Conservation (phyloP, 2,797 vertebrate genomes). For the Channallabes apus region DNA sequence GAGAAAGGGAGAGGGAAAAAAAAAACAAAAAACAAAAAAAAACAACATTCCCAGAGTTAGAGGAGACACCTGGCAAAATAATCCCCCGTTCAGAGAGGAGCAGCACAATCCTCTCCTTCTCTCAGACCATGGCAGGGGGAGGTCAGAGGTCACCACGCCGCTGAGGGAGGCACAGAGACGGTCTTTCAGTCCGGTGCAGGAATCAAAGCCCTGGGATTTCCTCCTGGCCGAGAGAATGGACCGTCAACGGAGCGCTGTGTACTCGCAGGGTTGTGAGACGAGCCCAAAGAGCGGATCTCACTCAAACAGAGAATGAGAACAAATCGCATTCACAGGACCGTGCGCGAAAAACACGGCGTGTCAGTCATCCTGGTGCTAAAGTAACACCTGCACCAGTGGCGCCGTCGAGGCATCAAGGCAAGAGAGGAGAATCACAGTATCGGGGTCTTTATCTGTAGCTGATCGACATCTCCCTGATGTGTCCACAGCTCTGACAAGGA, state of each 20-base stretch:
- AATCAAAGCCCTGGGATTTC: slow-evolving; percentile 63
- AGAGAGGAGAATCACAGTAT: background rate
- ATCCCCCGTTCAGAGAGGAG: slow-evolving; percentile 37
- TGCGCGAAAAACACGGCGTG: background rate
- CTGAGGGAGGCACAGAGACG: slow-evolving; percentile 57
- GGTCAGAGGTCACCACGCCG: slow-evolving; percentile 50
- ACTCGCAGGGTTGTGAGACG: slow-evolving; percentile 45
- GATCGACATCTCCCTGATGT: slow-evolving; percentile 48
- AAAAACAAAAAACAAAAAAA: slow-evolving; percentile 40
- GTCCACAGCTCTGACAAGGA: slow-evolving; percentile 34
- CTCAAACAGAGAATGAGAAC: slow-evolving; percentile 3
- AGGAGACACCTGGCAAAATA: slow-evolving; percentile 77
- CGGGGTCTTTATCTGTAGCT: slow-evolving; percentile 34
- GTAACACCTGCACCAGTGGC: slow-evolving; percentile 14
- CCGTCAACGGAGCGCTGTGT: slow-evolving; percentile 18
- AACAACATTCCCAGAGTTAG: slow-evolving; percentile 64
- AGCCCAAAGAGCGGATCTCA: background rate
- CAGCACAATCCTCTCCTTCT: slow-evolving; percentile 55
- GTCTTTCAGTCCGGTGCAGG: slow-evolving; percentile 51
- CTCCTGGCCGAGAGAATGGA: slow-evolving; percentile 34
- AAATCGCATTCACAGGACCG: background rate
- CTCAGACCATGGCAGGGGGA: slow-evolving; percentile 25
- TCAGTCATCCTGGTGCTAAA: slow-evolving; percentile 23
- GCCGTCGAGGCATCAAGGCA: background rate
- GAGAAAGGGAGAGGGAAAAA: slow-evolving; percentile 14